Percentiles rank a stretch among this genome's conserved stretches.
phyloP scores from a whole-genome alignment of 2,113 vertebrate species.

The Prolemur simus region DNA sequence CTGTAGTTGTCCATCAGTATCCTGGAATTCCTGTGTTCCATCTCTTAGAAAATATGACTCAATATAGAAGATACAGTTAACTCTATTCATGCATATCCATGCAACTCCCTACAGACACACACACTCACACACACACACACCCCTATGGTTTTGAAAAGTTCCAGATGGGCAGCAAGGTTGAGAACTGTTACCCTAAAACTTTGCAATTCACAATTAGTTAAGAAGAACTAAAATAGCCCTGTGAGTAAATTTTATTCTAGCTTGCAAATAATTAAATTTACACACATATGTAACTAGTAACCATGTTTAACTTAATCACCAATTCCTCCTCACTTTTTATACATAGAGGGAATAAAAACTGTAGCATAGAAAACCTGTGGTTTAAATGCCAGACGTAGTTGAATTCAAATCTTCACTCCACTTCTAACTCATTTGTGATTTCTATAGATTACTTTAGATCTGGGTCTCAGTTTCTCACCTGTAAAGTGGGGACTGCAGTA shows the following conservation, averaged over 20 bases:
- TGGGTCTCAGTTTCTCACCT: background rate
- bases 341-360: background rate
- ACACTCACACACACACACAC: background rate
- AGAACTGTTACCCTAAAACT: conserved; percentile 20
- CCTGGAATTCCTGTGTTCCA: background rate
- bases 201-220: background rate
- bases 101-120: background rate
- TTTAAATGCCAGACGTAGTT: background rate
- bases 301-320: background rate
- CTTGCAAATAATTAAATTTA: conserved; percentile 44
- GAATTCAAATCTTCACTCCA: conserved; percentile 22
- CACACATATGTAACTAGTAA: background rate
- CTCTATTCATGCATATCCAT: background rate
- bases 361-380: background rate
- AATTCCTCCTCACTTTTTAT: conserved; percentile 23
- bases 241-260: background rate
- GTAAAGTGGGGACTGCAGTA: background rate
- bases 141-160: background rate
- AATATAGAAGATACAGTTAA: background rate
- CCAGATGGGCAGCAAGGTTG: background rate
- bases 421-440: background rate
- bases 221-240: background rate
- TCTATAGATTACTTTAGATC: background rate
- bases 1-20: background rate
- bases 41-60: conserved; percentile 20